These are phyloP conservation scores for Potorous gilbertii DNA, from an alignment of 2,797 vertebrate genomes.

Conservation along the genomic window DNA sequence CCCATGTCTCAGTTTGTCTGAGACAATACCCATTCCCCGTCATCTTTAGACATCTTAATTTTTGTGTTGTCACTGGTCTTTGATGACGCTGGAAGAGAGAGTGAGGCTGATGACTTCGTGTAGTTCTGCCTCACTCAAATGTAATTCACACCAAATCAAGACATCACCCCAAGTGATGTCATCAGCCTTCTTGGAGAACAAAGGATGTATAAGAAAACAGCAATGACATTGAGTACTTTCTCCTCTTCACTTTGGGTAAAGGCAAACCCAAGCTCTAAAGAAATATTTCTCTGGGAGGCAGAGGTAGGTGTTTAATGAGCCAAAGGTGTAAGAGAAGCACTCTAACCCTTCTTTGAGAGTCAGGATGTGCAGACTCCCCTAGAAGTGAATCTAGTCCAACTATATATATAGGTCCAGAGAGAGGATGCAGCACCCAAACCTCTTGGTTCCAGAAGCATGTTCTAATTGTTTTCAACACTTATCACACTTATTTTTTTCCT, in stretches of 20 bases:
- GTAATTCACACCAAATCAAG: background rate
- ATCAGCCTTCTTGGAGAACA: background rate
- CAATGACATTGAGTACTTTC: background rate
- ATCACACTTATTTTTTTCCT: background rate
- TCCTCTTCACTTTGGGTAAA: background rate
- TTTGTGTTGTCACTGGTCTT: background rate
- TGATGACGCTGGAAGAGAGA: background rate
- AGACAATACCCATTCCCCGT: background rate
- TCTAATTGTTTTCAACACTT: background rate
- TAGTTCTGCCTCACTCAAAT: background rate
- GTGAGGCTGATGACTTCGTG: background rate
- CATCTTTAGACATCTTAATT: background rate
- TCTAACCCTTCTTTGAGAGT: background rate
- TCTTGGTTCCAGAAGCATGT: background rate
- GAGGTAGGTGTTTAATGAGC: background rate
- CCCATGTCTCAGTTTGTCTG: background rate
- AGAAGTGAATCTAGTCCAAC: background rate
- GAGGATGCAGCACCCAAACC: background rate
- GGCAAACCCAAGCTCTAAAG: background rate
- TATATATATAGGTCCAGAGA: background rate
- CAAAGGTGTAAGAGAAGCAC: background rate
- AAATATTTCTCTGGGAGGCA: background rate
- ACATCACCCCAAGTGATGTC: background rate
- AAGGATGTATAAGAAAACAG: background rate
- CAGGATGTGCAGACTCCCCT: background rate